Base-by-base conservation (phyloP, 2,888 invertebrate species). In the Epistrophe eligans region DNA sequence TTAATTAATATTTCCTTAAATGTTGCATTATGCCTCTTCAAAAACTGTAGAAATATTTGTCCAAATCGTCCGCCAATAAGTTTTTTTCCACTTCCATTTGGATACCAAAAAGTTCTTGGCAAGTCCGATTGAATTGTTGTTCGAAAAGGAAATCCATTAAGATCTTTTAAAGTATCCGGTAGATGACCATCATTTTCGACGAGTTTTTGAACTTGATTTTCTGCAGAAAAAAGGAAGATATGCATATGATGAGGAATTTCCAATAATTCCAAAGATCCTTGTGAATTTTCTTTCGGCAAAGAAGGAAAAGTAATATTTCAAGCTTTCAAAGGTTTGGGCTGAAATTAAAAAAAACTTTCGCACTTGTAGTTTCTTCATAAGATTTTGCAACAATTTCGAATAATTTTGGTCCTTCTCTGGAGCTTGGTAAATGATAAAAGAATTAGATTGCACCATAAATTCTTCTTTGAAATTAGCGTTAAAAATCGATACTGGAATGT, bases 101-200 rank as follows among this genome's bases (percentile, higher is more conserved):
- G 24, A 43, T 77, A 83, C 66, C 72, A 43, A 45, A 60, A 72
- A 11, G 15, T 43, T 60, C 72, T 43, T 0, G 77, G 71, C 4
- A 28, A 0, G 17, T 83, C 72, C 0, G 6, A 35, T 13, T 58
- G 35, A 8, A 77, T 10, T 11, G 66, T 66, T 8, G 72, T 72
- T 9, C 77, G 82, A 10, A 83, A 5, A 6, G n/a, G 24, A 10
- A 66, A 77, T 0, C 77, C 82, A 43, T 83, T 83, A 1, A 83
- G 38, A 38, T 83, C 28, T 7, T 32, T 43, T 0, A 72, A 17
- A 4, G 64, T 58, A 52, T 83, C 15, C 1, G 11, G 77, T 24
- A 45, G 17, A 6, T 11, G 4, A 5, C n/a, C n/a, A n/a, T 4
- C 2, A 19, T 17, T 17, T n/a, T 58, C 2, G 7, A 1, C 6